These are phyloP conservation scores for Gobius niger DNA, from an alignment of 2,113 vertebrate species.

Conservation along the genomic window DNA sequence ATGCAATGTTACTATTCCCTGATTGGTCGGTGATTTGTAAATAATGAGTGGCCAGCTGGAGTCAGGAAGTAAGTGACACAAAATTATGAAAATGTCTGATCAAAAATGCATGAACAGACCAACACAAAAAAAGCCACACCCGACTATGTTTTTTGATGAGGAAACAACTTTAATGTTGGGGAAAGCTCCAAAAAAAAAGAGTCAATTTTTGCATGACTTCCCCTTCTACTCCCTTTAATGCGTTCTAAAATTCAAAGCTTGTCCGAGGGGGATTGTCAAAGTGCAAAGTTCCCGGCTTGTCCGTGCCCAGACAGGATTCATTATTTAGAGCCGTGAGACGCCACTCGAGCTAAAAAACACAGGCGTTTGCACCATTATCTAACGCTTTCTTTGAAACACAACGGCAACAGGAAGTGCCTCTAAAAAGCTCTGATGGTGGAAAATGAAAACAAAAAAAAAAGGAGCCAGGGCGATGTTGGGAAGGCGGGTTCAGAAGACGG, in stretches of 20 bases:
- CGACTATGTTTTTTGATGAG: not conserved
- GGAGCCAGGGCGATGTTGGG: not conserved
- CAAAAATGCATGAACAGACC: too few species aligned
- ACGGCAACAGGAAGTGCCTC: slow-evolving; percentile 6
- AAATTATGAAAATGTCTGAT: not conserved
- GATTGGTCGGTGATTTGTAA: too few species aligned
- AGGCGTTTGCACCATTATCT: slow-evolving; percentile 9
- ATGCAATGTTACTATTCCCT: too few species aligned
- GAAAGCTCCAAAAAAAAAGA: not conserved
- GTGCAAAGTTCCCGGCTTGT: slow-evolving; percentile 1
- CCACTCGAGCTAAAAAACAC: not conserved
- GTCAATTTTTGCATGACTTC: not conserved
- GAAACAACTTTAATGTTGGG: not conserved
- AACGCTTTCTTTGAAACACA: not conserved
- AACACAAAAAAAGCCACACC: not conserved
- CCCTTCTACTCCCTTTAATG: not conserved
- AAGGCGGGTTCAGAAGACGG: not conserved
- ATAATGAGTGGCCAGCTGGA: too few species aligned
- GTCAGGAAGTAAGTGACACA: not conserved
- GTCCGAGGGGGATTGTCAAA: not conserved
- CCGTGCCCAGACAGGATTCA: slow-evolving; percentile 2
- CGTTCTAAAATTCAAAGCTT: not conserved
- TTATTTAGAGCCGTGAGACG: slow-evolving; percentile 2
- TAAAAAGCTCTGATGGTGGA: slow-evolving; percentile 4
- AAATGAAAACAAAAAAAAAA: not conserved